Conservation (phyloP, 1,140 invertebrate genomes). For the Euura lappo region DNA sequence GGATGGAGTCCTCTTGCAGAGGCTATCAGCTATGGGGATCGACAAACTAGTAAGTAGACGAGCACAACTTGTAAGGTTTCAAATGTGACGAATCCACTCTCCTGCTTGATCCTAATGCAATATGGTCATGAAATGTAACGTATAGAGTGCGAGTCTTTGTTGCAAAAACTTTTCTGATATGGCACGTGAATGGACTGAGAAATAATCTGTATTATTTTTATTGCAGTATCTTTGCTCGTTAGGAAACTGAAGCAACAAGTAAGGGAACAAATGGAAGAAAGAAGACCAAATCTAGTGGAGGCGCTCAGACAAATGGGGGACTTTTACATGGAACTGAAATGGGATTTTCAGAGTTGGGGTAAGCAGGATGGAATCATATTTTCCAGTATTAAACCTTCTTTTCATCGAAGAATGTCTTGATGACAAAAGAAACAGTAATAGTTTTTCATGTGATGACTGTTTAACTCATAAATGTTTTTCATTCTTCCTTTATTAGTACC, state of each 20-base stretch:
- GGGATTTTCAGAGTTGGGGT: constrained; percentile 98
- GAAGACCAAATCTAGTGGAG: constrained; percentile 86
- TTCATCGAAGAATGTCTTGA: not conserved
- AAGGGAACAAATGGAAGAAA: constrained; percentile 86
- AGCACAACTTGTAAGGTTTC: too few relatives aligned
- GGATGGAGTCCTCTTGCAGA: constrained; percentile 98
- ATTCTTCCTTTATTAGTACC: constrained; percentile 72
- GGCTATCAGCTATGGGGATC: constrained; percentile 92
- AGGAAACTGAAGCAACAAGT: constrained; percentile 92
- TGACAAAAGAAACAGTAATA: too few relatives aligned
- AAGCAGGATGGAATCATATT: constrained; percentile 22
- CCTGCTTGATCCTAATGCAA: too few relatives aligned
- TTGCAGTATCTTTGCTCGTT: constrained; percentile 81
- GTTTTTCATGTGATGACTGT: not conserved
- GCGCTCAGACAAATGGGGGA: constrained; percentile 93
- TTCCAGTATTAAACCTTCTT: constrained; percentile 16
- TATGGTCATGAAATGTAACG: too few relatives aligned
- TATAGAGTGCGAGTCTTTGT: too few relatives aligned
- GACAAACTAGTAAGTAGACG: constrained; percentile 77
- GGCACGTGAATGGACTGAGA: not conserved
- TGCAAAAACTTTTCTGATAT: too few relatives aligned
- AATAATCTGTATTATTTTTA: constrained; percentile 25
- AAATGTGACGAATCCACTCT: too few relatives aligned
- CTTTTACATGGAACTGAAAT: constrained; percentile 98
- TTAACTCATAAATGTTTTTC: not conserved